A percentile compares a stretch with the other conserved stretches of the same genome.
Conservation (phyloP, 2,797 vertebrate genomes). For the Rhinichthys osculus region DNA sequence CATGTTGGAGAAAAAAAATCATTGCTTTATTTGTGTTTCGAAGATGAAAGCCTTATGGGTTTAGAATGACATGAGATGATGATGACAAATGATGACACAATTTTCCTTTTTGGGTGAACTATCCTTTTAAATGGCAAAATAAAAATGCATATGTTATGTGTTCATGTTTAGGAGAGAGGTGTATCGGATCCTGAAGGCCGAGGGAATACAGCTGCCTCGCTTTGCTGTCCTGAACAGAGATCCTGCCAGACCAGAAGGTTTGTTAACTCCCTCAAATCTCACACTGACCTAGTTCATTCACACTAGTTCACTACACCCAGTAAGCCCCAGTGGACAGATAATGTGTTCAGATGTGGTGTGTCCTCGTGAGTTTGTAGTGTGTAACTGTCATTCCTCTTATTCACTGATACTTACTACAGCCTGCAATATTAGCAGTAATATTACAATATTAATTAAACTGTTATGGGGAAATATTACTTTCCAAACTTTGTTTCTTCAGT, state of each 20-base stretch:
- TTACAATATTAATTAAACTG: neutral
- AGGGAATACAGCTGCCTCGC: conserved; percentile 89
- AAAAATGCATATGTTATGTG: too few relatives aligned
- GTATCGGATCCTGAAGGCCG: conserved; percentile 86
- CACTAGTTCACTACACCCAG: neutral
- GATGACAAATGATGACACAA: neutral
- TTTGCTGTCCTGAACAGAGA: conserved; percentile 89
- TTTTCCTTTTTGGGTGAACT: neutral
- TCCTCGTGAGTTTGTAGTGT: too few relatives aligned
- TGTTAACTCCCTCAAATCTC: conserved; percentile 35
- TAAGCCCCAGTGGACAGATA: neutral
- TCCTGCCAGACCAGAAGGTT: conserved; percentile 88
- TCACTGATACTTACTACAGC: neutral
- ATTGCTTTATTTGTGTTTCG: too few relatives aligned
- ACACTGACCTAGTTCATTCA: neutral
- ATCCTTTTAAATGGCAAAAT: neutral
- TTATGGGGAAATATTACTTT: neutral
- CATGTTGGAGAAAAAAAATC: too few relatives aligned
- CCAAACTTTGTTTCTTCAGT: neutral
- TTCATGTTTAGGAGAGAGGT: conserved; percentile 82
- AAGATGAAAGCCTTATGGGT: neutral
- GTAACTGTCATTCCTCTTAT: neutral
- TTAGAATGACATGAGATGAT: neutral
- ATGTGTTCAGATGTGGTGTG: neutral
- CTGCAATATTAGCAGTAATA: neutral